Percentiles rank a stretch among this genome's conserved stretches.
phyloP scores from a whole-genome alignment of 2,888 invertebrate species.

The Dasysyrphus tricinctus region DNA sequence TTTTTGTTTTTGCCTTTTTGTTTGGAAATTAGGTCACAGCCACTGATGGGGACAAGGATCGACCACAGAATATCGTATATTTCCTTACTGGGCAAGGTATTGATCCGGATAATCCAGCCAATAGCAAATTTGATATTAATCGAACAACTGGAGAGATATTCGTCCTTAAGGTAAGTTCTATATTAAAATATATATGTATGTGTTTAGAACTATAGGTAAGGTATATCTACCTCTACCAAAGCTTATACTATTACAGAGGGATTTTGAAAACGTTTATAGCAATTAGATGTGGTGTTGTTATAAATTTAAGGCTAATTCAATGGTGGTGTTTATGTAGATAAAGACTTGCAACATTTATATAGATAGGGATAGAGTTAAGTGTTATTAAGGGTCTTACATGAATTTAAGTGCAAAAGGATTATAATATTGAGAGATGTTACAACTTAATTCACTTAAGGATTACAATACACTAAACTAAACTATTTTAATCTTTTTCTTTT shows the following conservation, averaged over 20 bases:
- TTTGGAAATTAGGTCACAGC: conserved; percentile 91
- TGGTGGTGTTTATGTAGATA: conserved; percentile 1
- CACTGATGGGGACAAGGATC: conserved; percentile 97
- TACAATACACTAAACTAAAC: not conserved
- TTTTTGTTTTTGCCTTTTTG: conserved; percentile 23
- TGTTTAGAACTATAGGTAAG: not conserved
- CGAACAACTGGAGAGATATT: conserved; percentile 97
- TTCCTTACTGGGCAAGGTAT: conserved; percentile 97
- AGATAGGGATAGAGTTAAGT: not conserved
- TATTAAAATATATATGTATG: not conserved
- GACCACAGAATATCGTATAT: conserved; percentile 97
- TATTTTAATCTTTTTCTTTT: not conserved
- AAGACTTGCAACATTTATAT: no score
- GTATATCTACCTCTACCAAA: not conserved
- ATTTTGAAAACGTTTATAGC: conserved; percentile 9
- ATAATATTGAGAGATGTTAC: not conserved
- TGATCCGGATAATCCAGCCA: conserved; percentile 96
- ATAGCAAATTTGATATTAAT: conserved; percentile 98
- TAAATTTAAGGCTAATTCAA: conserved; percentile 7
- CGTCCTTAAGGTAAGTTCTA: conserved; percentile 94
- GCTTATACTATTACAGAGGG: not conserved
- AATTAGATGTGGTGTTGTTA: conserved; percentile 29
- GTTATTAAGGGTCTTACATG: conserved; percentile 19
- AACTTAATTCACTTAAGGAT: conserved; percentile 11
- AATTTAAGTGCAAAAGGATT: conserved; percentile 12